Evolutionary conservation across 2,797 vertebrate species (phyloP).

Genomic region (Bucorvus abyssinicus): DNA sequence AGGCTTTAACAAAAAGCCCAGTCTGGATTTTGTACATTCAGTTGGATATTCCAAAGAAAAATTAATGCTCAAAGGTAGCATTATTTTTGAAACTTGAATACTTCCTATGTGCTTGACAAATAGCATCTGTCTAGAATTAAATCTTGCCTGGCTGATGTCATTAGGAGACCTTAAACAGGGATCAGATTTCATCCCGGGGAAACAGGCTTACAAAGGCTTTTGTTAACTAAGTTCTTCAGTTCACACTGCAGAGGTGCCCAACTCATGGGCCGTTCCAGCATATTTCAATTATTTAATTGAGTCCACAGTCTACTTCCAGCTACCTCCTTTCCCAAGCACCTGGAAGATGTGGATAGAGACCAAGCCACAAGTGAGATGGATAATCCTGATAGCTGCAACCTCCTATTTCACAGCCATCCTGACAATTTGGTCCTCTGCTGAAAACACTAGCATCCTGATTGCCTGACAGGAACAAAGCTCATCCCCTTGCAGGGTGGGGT

Average conservation of each 20-base stretch:
- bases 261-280: background rate
- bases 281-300: background rate
- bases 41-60: conserved; percentile 4
- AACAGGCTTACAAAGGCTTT: background rate
- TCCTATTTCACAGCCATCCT: background rate
- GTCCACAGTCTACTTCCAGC: background rate
- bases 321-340: background rate
- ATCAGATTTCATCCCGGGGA: background rate
- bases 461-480: background rate
- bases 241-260: background rate
- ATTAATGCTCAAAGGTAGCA: conserved; percentile 11
- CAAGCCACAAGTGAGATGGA: background rate
- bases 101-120: background rate
- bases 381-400: background rate
- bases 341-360: background rate
- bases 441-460: background rate
- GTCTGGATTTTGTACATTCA: background rate
- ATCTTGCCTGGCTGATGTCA: background rate
- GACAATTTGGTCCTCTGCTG: background rate
- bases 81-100: background rate
- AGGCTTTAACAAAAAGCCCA: background rate
- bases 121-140: conserved; percentile 40
- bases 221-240: background rate
- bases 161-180: conserved; percentile 5
- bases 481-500: background rate